Conservation (phyloP, 2,888 invertebrate genomes). For the Andrena dorsata region DNA sequence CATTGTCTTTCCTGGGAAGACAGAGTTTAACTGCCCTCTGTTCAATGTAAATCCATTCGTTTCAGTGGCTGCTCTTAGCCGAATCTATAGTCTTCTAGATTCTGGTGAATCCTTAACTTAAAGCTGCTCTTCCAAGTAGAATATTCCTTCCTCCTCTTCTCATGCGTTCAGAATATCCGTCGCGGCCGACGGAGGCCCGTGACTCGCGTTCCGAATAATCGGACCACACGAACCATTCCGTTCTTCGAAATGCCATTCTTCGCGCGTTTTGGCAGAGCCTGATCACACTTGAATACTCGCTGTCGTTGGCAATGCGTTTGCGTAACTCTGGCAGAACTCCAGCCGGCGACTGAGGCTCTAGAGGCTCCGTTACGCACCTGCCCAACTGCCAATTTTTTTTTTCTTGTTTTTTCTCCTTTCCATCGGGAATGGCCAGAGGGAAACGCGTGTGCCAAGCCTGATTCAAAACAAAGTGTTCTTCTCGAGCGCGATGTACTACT, state of each 20-base stretch:
- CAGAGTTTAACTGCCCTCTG: background rate
- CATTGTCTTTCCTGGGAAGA: background rate
- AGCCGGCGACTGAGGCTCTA: constrained; percentile 19
- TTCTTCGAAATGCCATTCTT: constrained; percentile 51
- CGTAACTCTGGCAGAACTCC: constrained; percentile 64
- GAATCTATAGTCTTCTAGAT: too few species aligned
- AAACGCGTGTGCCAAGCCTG: constrained; percentile 30
- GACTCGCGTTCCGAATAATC: constrained; percentile 27
- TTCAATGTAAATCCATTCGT: background rate
- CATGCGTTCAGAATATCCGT: too few species aligned
- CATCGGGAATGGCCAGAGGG: constrained; percentile 20
- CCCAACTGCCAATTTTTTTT: constrained; percentile 55
- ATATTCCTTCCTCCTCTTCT: background rate
- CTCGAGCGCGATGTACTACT: background rate
- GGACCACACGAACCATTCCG: background rate
- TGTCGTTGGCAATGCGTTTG: constrained; percentile 60
- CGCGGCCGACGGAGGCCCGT: background rate
- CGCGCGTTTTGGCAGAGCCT: constrained; percentile 61
- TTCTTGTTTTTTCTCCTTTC: too few species aligned
- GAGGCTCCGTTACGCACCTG: constrained; percentile 62
- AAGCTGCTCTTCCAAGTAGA: background rate
- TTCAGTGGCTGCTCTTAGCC: background rate
- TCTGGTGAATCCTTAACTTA: background rate
- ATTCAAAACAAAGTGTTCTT: constrained; percentile 23
- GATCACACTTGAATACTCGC: constrained; percentile 42